Conservation (phyloP, 1,140 invertebrate species). For the Papilio polytes region DNA sequence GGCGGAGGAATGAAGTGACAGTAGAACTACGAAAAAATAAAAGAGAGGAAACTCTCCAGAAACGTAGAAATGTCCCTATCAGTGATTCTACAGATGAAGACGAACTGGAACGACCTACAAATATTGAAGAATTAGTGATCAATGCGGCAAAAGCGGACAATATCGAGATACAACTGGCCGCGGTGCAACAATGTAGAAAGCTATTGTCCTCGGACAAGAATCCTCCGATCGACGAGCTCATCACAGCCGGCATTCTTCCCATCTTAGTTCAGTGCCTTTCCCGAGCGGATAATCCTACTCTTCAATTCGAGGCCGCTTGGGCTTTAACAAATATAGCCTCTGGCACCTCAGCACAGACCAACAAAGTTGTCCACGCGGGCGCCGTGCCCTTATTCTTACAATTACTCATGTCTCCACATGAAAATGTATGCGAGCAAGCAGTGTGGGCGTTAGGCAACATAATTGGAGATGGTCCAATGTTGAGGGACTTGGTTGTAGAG, state of each 20-base stretch:
- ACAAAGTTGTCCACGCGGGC: conserved; percentile 96
- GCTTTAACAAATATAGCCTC: conserved; percentile 99
- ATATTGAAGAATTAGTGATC: conserved; percentile 88
- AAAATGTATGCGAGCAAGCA: conserved; percentile 99
- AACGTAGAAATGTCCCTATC: conserved; percentile 96
- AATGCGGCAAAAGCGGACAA: conserved; percentile 89
- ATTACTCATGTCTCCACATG: conserved; percentile 95
- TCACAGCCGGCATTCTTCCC: conserved; percentile 96
- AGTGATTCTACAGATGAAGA: conserved; percentile 93
- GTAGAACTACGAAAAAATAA: conserved; percentile 98
- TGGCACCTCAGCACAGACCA: conserved; percentile 97
- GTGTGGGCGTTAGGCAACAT: conserved; percentile 99
- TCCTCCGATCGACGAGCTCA: conserved; percentile 99
- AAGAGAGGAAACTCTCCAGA: conserved; percentile 97
- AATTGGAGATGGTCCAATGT: conserved; percentile 95
- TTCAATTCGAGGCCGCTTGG: conserved; percentile 99
- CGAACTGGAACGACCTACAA: conserved; percentile 88
- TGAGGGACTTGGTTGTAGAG: conserved; percentile 96
- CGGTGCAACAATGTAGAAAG: conserved; percentile 95
- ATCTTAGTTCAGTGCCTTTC: conserved; percentile 96
- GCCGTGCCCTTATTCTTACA: conserved; percentile 98
- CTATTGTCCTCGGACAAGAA: conserved; percentile 98
- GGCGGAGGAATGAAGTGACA: conserved; percentile 97
- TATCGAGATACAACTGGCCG: conserved; percentile 89
- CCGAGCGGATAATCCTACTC: conserved; percentile 92